These are phyloP conservation scores for Hexactinellida sp. DNA, from an alignment of 37 sponge, comb jelly and placozoan species.

Conservation along the genomic window DNA sequence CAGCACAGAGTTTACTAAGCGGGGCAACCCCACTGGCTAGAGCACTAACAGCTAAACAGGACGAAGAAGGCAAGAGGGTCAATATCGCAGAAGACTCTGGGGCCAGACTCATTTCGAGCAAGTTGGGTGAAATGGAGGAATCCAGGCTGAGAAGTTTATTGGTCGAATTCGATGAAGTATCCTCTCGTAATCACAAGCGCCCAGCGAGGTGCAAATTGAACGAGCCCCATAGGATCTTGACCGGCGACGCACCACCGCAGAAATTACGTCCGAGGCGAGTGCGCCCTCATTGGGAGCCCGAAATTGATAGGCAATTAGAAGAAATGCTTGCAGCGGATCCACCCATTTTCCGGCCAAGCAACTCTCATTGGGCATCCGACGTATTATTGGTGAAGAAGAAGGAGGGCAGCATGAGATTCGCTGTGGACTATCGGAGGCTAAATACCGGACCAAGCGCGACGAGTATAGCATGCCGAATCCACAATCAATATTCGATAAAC, in stretches of 20 bases:
- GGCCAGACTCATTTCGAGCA: conserved; percentile 5
- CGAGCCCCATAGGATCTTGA: not conserved
- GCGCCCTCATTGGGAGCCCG: not conserved
- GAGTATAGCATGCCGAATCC: conserved; percentile 7
- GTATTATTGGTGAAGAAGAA: not conserved
- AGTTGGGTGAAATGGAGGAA: conserved; percentile 12
- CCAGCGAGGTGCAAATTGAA: not conserved
- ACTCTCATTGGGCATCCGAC: conserved; percentile 1
- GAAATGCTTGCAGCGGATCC: not conserved
- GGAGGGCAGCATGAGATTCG: conserved; percentile 11
- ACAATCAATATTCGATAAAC: conserved; percentile 12
- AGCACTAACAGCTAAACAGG: conserved; percentile 4
- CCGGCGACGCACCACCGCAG: not conserved
- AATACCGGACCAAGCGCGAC: not conserved
- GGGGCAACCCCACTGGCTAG: conserved; percentile 7
- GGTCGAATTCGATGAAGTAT: not conserved
- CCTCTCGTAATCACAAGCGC: not conserved
- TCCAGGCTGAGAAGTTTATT: not conserved
- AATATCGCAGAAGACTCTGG: not conserved
- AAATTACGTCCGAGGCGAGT: not conserved
- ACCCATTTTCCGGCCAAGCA: not conserved
- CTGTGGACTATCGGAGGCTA: not conserved
- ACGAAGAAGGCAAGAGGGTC: not conserved
- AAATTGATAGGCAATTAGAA: not conserved
- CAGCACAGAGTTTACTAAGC: not conserved